These are phyloP conservation scores for Plumapathes pennacea DNA, from an alignment of 92 coral and sea anemone species.

Conservation along the genomic window DNA sequence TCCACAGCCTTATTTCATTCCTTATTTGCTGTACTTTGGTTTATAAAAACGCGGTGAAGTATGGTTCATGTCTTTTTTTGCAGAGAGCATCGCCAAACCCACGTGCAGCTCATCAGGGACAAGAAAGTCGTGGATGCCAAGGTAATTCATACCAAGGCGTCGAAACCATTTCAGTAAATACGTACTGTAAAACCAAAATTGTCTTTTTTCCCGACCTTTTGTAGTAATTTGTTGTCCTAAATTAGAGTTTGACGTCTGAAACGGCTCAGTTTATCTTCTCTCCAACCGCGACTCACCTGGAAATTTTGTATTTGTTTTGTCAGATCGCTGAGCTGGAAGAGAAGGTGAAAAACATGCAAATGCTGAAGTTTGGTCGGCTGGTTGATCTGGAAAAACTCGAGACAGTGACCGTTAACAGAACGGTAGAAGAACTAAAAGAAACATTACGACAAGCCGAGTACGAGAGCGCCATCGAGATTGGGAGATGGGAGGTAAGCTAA, in stretches of 20 bases:
- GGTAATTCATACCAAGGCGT: too few relatives aligned
- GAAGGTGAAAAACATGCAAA: slow-evolving; percentile 94
- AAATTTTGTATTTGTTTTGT: background rate
- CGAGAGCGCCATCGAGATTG: slow-evolving; percentile 72
- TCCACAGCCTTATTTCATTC: background rate
- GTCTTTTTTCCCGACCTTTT: too few relatives aligned
- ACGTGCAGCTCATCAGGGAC: slow-evolving; percentile 95
- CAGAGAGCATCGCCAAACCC: slow-evolving; percentile 96
- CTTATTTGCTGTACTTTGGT: background rate
- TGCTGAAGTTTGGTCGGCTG: slow-evolving; percentile 95
- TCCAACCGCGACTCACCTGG: background rate
- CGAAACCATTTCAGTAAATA: too few relatives aligned
- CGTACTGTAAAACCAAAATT: too few relatives aligned
- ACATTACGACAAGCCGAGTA: slow-evolving; percentile 85
- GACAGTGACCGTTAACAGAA: slow-evolving; percentile 94
- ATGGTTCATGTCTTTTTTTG: background rate
- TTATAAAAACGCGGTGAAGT: background rate
- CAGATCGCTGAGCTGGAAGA: slow-evolving; percentile 96
- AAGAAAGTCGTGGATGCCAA: slow-evolving; percentile 90
- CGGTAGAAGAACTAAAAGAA: slow-evolving; percentile 96
- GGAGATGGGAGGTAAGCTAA: slow-evolving; percentile 88
- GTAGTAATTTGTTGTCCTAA: too few relatives aligned
- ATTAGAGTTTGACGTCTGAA: background rate
- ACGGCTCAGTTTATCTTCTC: background rate
- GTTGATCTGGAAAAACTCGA: slow-evolving; percentile 95